Evolutionary conservation across 2,888 invertebrate species (phyloP), one percentile per base, ranked within the genome.

Genomic region (Ophion obscuratus): DNA sequence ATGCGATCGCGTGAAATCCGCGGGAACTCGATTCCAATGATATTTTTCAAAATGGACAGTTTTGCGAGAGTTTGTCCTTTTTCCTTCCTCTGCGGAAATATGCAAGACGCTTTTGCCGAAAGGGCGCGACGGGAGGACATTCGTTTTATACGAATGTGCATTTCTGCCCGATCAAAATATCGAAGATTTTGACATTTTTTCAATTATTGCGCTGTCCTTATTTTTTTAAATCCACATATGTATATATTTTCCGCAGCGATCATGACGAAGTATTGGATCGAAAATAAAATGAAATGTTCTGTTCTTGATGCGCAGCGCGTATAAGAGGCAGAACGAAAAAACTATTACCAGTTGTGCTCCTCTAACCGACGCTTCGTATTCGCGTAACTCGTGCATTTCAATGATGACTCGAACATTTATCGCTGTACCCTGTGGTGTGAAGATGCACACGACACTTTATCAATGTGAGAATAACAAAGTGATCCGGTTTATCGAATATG

Each of bases 371-470:
- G 27, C 66, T 71, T 70, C 57, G 71, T 71, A 36, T 64, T 76
- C 76, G 44, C 76, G 84, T 84, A 84, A 84, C 84, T 84, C 67
- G 57, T 70, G 47, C 5, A 80, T 76, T 84, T 78, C 78, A 68
- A 68, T 77, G 76, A 78, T 76, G 7, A 84, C 76, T 76, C 36
- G 27, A 80, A 73, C 80, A 61, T 84, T 84, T 80, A 81, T 73
- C 44, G 47, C 24, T 47, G 47, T 14, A 47, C 14, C 71, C 44
- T 40, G 36, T 20, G 40, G 11, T 24, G 61, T 62, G 71, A 62
- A 24, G 71, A 36, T 27, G 78, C 61, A 47, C 59, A 9, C 31
- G 44, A 68, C 57, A 81, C 40, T 84, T 84, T 84, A 80, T 76
- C 59, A 71, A 81, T 64, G 44, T 64, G 44, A 76, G 27, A 85